Conservation (phyloP, 2,113 vertebrate species). For the Lontra canadensis region DNA sequence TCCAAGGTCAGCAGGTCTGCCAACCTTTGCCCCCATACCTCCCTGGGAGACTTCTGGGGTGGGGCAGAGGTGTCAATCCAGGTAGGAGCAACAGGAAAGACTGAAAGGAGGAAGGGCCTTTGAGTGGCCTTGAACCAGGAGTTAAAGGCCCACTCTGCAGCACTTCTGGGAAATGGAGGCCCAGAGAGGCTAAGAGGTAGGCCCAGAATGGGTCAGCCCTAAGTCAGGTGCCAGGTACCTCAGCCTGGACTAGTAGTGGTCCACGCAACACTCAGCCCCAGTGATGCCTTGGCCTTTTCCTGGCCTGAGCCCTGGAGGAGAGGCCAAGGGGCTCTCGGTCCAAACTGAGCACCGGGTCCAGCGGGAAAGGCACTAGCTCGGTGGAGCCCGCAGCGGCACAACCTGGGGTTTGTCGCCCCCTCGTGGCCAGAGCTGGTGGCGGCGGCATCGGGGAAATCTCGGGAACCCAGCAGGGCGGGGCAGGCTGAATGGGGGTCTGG, state of each 20-base stretch:
- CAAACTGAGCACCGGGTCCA: background rate
- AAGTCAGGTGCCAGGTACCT: background rate
- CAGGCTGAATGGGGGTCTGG: background rate
- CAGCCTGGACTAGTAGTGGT: too few species aligned
- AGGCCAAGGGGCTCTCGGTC: background rate
- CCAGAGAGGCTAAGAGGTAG: background rate
- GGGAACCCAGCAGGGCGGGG: background rate
- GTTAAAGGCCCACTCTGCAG: background rate
- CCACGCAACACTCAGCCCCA: background rate
- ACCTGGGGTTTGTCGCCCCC: constrained; percentile 19
- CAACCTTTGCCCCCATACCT: background rate
- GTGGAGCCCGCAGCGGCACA: background rate
- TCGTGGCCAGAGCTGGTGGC: background rate
- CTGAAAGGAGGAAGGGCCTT: background rate
- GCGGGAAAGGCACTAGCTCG: too few species aligned
- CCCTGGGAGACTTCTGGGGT: background rate
- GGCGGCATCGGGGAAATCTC: rapidly evolving
- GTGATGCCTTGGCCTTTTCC: background rate
- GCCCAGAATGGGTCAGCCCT: background rate
- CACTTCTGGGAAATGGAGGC: background rate
- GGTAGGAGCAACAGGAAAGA: background rate
- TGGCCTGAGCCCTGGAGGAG: background rate
- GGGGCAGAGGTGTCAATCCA: background rate
- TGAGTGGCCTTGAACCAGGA: too few species aligned
- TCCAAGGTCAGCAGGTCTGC: background rate